Percentiles rank a stretch among this genome's conserved stretches.
phyloP scores from a whole-genome alignment of 2,113 vertebrate species.

The Phasianus colchicus region DNA sequence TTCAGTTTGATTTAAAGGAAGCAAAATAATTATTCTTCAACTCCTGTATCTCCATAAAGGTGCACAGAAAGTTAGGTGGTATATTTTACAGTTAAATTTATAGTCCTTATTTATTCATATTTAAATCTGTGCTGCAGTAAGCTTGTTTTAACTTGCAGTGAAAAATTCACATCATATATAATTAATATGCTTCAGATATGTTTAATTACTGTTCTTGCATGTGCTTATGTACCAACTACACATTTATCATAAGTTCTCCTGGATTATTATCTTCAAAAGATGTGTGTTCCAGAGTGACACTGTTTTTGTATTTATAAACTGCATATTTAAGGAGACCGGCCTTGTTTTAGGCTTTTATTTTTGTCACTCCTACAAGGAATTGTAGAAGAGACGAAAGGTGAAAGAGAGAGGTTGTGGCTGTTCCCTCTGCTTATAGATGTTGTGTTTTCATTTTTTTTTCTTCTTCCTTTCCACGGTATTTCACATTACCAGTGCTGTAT shows the following conservation, averaged over 20 bases:
- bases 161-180: conserved; percentile 13
- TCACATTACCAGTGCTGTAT: background rate
- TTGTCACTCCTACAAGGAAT: background rate
- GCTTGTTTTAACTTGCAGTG: conserved; percentile 33
- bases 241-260: background rate
- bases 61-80: background rate
- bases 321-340: background rate
- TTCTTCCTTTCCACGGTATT: background rate
- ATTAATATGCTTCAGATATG: background rate
- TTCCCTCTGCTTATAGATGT: background rate
- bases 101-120: background rate
- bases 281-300: background rate
- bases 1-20: background rate
- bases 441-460: background rate
- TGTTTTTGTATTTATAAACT: background rate
- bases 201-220: conserved; percentile 48
- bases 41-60: background rate
- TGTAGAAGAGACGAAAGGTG: too few species aligned
- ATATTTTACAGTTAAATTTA: background rate
- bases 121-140: background rate
- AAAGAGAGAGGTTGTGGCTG: background rate
- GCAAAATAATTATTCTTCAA: background rate
- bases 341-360: conserved; percentile 4
- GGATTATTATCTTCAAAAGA: background rate
- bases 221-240: background rate